Evolutionary conservation across 37 sponge, comb jelly and placozoan genomes (phyloP).

Genomic region (Agelas oroides): DNA sequence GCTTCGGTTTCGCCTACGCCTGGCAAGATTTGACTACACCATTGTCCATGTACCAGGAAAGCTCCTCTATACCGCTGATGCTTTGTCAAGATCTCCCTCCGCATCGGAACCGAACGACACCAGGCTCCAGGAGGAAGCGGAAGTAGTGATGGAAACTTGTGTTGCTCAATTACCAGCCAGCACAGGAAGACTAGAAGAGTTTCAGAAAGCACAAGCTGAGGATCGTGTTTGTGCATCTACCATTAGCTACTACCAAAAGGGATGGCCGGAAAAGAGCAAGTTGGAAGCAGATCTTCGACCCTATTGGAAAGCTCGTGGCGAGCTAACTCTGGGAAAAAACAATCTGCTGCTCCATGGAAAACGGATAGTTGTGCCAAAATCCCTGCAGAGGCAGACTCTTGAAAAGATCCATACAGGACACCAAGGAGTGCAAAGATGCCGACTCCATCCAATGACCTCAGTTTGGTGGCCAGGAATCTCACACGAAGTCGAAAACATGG

Average conservation of each 20-base stretch:
- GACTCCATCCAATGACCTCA: constrained; percentile 17
- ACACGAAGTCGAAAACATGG: constrained; percentile 28
- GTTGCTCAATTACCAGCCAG: constrained; percentile 20
- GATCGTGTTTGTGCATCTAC: constrained; percentile 9
- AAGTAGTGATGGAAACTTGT: not conserved
- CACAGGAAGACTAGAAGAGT: constrained; percentile 11
- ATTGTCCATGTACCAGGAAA: constrained; percentile 45
- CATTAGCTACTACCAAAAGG: constrained; percentile 9
- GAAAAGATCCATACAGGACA: constrained; percentile 60
- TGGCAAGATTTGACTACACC: constrained; percentile 34
- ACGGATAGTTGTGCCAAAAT: constrained; percentile 41
- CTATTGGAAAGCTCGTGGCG: constrained; percentile 24
- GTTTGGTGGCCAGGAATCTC: constrained; percentile 70
- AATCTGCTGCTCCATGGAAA: not conserved
- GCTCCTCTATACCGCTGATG: constrained; percentile 36
- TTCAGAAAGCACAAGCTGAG: constrained; percentile 36
- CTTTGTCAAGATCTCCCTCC: constrained; percentile 41
- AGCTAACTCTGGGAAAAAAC: not conserved
- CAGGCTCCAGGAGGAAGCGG: not conserved
- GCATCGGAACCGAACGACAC: not conserved
- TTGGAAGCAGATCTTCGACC: not conserved
- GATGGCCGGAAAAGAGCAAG: constrained; percentile 24
- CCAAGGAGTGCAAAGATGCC: constrained; percentile 54
- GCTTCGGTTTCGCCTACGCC: constrained; percentile 36
- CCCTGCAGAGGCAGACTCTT: constrained; percentile 20